Conservation (phyloP, 2,797 vertebrate species). For the Eleutherodactylus coqui region DNA sequence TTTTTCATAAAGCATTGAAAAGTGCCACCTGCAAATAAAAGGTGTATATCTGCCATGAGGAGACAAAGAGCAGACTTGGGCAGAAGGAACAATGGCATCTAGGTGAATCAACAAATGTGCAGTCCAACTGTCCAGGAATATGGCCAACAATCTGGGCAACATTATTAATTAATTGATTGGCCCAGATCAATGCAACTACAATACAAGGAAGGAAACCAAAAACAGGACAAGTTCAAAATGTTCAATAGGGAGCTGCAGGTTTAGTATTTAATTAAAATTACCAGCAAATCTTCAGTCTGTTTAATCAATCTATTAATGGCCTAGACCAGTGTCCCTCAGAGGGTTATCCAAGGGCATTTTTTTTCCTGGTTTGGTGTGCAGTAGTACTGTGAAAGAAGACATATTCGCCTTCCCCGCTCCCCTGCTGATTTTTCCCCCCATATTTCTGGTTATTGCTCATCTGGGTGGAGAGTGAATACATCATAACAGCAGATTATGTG, state of each 20-base stretch:
- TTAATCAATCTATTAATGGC: neutral
- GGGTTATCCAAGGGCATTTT: too few species aligned
- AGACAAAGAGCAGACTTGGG: neutral
- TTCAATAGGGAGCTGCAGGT: neutral
- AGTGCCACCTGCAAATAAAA: neutral
- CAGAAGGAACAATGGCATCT: neutral
- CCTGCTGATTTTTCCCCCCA: too few species aligned
- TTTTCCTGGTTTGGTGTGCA: too few species aligned
- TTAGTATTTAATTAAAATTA: neutral
- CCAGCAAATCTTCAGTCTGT: neutral
- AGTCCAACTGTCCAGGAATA: neutral
- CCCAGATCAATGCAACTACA: neutral
- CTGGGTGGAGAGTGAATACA: too few species aligned
- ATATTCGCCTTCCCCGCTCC: too few species aligned
- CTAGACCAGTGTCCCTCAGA: neutral
- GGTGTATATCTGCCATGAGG: neutral
- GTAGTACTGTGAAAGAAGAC: too few species aligned
- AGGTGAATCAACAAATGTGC: neutral
- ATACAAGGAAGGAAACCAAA: neutral
- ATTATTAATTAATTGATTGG: neutral
- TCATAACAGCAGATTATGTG: too few species aligned
- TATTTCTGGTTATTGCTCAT: too few species aligned
- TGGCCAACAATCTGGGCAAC: neutral
- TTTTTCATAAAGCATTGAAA: neutral
- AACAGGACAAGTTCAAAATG: neutral